Evolutionary conservation across 2,797 vertebrate species (phyloP).

Genomic region (Hoplostethus mediterraneus): DNA sequence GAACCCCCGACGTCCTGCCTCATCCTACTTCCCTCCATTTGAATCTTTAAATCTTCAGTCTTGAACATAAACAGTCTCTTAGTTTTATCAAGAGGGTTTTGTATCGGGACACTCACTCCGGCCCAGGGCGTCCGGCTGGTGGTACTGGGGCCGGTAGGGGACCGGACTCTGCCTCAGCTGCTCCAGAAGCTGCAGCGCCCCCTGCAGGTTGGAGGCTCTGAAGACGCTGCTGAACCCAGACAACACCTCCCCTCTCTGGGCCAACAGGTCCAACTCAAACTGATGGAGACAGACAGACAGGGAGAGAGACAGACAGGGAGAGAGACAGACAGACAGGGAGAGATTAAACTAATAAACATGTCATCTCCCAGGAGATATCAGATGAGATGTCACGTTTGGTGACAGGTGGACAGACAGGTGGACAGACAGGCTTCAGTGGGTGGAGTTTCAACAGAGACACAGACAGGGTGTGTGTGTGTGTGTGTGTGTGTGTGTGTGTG

Average conservation of each 20-base stretch:
- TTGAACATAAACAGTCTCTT: no score
- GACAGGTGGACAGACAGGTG: not conserved
- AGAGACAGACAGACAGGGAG: not conserved
- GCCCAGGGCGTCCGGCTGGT: conserved; percentile 55
- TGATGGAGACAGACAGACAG: conserved; percentile 50
- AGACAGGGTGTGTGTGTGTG: conserved; percentile 9
- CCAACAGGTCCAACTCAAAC: conserved; percentile 89
- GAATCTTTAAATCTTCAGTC: no score
- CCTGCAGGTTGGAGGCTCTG: conserved; percentile 88
- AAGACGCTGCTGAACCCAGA: conserved; percentile 86
- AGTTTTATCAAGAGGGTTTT: no score
- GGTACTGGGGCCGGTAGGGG: conserved; percentile 15
- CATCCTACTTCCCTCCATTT: no score
- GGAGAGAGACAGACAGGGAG: not conserved
- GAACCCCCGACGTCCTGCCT: no score
- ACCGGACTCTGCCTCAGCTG: conserved; percentile 71
- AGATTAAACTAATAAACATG: no score
- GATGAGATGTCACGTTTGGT: no score
- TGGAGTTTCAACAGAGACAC: not conserved
- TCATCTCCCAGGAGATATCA: no score
- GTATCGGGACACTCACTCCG: conserved; percentile 53
- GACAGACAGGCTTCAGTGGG: not conserved
- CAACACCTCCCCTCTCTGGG: conserved; percentile 80
- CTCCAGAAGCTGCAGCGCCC: conserved; percentile 87
- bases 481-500: conserved; percentile 28